A percentile compares a stretch with the other conserved stretches of the same genome.
These are phyloP conservation scores for Halictus rubicundus DNA, from an alignment of 1,140 invertebrate genomes.

Conservation along the genomic window DNA sequence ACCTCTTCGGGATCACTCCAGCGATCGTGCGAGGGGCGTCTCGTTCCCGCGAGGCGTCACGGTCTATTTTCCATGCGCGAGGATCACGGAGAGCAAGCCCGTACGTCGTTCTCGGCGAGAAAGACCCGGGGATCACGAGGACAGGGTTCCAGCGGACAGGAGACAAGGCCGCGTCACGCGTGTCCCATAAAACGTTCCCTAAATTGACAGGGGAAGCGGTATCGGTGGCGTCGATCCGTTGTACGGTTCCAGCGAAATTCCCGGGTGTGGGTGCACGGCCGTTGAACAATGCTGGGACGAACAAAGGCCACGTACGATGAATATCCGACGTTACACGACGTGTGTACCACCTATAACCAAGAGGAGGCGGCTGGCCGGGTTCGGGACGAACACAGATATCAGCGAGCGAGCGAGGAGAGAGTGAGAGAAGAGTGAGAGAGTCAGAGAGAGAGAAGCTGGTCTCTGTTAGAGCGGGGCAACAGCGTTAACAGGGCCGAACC, in stretches of 20 bases:
- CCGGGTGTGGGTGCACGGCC: constrained; percentile 8
- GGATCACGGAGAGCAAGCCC: no score
- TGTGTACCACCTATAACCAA: constrained; percentile 41
- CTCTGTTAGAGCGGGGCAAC: background rate
- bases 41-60: no score
- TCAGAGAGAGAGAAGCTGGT: no score
- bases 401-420: constrained; percentile 2
- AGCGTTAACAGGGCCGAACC: constrained; percentile 59
- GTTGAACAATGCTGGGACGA: constrained; percentile 49
- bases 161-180: constrained; percentile 53
- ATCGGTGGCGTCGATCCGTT: constrained; percentile 28
- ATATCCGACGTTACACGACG: constrained; percentile 57
- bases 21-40: no score
- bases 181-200: constrained; percentile 48
- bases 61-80: no score
- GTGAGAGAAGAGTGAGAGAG: no score
- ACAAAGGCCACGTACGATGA: constrained; percentile 60
- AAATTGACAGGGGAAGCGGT: constrained; percentile 50
- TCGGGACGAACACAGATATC: constrained; percentile 64
- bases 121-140: background rate
- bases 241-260: constrained; percentile 50
- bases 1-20: no score
- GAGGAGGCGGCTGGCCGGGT: constrained; percentile 4
- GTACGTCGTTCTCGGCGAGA: background rate
- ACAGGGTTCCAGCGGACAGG: background rate